phyloP scores from a whole-genome alignment of 2,797 vertebrate species.

The Lateolabrax maculatus region DNA sequence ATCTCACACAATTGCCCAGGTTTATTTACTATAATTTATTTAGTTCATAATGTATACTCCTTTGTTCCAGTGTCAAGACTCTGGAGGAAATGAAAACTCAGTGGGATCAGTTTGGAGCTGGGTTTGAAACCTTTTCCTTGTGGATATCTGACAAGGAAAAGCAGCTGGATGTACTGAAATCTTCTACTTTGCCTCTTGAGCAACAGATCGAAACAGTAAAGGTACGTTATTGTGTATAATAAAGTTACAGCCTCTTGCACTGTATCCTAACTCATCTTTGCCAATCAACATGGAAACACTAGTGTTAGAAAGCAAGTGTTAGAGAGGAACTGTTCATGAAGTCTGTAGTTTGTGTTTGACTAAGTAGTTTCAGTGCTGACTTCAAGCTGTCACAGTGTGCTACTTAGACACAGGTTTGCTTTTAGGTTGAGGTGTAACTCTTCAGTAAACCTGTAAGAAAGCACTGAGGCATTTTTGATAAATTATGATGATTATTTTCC shows the following conservation, averaged over 20 bases:
- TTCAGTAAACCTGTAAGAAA: background rate
- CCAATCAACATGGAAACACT: constrained; percentile 5
- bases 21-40: background rate
- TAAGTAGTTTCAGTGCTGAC: background rate
- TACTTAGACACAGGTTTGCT: background rate
- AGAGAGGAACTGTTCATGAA: constrained; percentile 4
- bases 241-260: background rate
- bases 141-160: constrained; percentile 97
- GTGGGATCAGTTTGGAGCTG: constrained; percentile 92
- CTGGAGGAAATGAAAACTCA: constrained; percentile 93
- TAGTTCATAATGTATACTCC: background rate
- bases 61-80: constrained; percentile 89
- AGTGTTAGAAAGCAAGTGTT: background rate
- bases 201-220: constrained; percentile 91
- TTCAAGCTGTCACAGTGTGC: background rate
- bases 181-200: constrained; percentile 86
- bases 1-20: background rate
- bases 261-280: background rate
- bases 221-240: constrained; percentile 79
- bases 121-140: constrained; percentile 91
- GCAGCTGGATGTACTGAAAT: constrained; percentile 88
- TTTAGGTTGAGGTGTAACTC: background rate
- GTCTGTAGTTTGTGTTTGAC: constrained; percentile 2
- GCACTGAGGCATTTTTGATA: background rate
- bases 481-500: background rate